Conservation (phyloP, 2,888 invertebrate species). For the Harmothoe impar region DNA sequence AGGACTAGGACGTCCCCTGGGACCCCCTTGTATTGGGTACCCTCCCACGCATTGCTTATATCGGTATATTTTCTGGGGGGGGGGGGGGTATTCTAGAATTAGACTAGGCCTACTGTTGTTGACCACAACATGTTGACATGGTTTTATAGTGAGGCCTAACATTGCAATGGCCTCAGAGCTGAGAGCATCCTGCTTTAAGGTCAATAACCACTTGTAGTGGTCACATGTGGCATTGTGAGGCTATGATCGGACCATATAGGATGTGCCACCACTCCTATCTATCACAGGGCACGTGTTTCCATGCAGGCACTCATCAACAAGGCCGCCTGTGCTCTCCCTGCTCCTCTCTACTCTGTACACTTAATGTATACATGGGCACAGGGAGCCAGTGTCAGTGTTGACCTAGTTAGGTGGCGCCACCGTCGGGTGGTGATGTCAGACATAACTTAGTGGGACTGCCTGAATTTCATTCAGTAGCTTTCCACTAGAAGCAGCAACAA, state of each 20-base stretch:
- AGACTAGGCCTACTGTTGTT: too few species aligned
- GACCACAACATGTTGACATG: too few species aligned
- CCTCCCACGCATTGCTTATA: too few species aligned
- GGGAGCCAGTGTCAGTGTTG: background rate
- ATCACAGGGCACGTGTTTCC: background rate
- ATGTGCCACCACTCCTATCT: background rate
- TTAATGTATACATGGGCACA: too few species aligned
- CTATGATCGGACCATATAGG: background rate
- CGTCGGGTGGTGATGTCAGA: constrained; percentile 9
- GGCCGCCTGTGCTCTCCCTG: background rate
- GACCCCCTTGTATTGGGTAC: too few species aligned
- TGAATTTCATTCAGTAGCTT: background rate
- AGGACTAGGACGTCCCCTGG: too few species aligned
- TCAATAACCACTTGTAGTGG: background rate
- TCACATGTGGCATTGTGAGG: background rate
- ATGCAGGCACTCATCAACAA: background rate
- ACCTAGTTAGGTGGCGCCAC: background rate
- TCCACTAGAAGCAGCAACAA: background rate
- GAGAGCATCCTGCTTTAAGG: too few species aligned
- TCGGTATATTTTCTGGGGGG: too few species aligned
- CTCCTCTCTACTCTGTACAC: background rate
- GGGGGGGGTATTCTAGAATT: too few species aligned
- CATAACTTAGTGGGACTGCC: background rate
- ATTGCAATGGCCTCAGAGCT: too few species aligned
- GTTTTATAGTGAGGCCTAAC: too few species aligned